Evolutionary conservation across 1,140 invertebrate species (phyloP).

Genomic region (Leptinotarsa undecemlineata): DNA sequence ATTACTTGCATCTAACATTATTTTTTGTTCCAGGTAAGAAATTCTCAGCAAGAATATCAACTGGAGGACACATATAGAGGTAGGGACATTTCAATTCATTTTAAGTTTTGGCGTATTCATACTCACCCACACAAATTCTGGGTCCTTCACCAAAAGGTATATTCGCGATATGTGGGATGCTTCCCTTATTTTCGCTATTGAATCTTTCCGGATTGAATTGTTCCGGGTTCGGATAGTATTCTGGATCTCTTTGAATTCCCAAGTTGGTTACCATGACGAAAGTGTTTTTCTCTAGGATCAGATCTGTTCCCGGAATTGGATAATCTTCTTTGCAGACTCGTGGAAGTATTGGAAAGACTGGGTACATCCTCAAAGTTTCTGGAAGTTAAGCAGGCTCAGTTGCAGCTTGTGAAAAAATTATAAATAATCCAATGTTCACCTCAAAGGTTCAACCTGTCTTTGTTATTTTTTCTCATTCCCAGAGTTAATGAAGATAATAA

Average conservation of each 20-base stretch:
- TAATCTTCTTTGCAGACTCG: constrained; percentile 57
- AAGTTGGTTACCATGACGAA: constrained; percentile 64
- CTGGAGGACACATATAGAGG: no score
- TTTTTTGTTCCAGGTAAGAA: no score
- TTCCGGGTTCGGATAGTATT: constrained; percentile 63
- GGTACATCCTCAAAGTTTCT: constrained; percentile 46
- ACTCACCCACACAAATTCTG: constrained; percentile 63
- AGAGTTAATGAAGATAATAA: no score
- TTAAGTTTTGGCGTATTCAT: no score
- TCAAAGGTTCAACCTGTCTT: no score
- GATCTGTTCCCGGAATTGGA: constrained; percentile 60
- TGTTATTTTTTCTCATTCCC: no score
- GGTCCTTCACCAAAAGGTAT: constrained; percentile 66
- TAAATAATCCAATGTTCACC: not conserved
- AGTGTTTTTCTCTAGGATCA: constrained; percentile 65
- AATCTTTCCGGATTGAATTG: constrained; percentile 68
- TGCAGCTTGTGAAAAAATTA: not conserved
- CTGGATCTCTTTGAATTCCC: constrained; percentile 65
- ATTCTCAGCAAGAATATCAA: no score
- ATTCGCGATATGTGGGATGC: constrained; percentile 54
- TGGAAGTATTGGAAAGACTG: constrained; percentile 51
- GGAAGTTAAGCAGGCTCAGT: not conserved
- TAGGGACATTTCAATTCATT: no score
- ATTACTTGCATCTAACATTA: no score
- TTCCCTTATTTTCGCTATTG: constrained; percentile 51